Percentiles rank a stretch among this genome's conserved stretches.
Evolutionary conservation across 1,140 invertebrate genomes (phyloP).

Genomic region (Zaprionus vittiger): DNA sequence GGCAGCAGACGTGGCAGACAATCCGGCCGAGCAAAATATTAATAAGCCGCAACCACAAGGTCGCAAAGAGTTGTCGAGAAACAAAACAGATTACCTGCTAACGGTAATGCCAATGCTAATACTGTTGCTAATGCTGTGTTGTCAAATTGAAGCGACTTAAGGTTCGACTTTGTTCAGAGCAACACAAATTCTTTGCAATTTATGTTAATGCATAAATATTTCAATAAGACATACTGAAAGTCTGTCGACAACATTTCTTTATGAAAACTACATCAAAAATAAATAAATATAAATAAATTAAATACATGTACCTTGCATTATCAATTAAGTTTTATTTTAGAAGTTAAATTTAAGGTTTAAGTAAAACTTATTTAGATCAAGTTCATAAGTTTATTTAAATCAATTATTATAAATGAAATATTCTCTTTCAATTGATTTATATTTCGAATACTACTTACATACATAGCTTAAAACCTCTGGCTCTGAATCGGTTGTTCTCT

Average conservation of each 20-base stretch:
- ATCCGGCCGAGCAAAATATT: constrained; percentile 1
- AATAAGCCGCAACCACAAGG: constrained; percentile 3
- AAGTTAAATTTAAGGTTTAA: too few species aligned
- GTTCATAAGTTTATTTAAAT: too few species aligned
- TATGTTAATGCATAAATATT: neutral
- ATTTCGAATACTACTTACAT: neutral
- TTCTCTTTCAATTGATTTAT: neutral
- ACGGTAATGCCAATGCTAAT: neutral
- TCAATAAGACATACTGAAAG: neutral
- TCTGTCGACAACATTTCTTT: too few species aligned
- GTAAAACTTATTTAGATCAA: too few species aligned
- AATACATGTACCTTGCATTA: too few species aligned
- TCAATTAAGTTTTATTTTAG: too few species aligned
- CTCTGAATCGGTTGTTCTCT: neutral
- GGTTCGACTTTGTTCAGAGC: neutral
- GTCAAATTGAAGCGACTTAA: neutral
- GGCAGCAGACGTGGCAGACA: neutral
- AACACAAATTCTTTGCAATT: neutral
- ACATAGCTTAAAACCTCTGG: too few species aligned
- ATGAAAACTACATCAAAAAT: too few species aligned
- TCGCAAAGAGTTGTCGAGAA: constrained; percentile 7
- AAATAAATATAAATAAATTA: neutral
- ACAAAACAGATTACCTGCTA: constrained; percentile 7
- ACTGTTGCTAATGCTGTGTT: neutral
- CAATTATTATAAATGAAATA: neutral